Evolutionary conservation across 2,797 vertebrate genomes (phyloP), one percentile per base, ranked within the genome.

Genomic region (Xenentodon cancila): DNA sequence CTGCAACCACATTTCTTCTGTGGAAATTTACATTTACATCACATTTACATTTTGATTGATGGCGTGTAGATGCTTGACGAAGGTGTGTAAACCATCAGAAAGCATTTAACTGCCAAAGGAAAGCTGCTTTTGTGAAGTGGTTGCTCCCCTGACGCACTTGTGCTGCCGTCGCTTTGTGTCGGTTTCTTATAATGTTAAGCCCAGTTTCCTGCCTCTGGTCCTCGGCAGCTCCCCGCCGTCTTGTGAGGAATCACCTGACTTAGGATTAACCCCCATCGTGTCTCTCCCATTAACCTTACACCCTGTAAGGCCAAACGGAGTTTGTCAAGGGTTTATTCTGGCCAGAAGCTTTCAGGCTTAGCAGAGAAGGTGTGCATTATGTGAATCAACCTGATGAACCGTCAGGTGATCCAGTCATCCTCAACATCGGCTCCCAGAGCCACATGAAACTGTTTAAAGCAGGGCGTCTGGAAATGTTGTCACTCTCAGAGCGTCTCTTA

Each of bases 221-320:
- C 63, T 49, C 43, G 76, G 90, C 67, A 44, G 71, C 48, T 80
- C 53, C 71, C 73, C 85, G 80, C 63, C 73, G 84, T 84, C 94
- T 95, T 93, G 89, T 94, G 93, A 95, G 90, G 78, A 89, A 86
- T 92, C 95, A 94, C 91, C 92, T 95, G 93, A 93, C 48, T 55
- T 71, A 59, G 91, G 93, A 94, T 95, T 93, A 94, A 87, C 81
- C 76, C 54, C 73, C 47, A 64, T 58, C 27, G 49, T 66, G 53
- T 44, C 48, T 42, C 40, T 20, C 48, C 42, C 19, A 18, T 80
- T 84, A 75, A 81, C 70, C 72, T 72, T 62, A 7, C 56, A 67
- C 73, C 79, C 73, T 22, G 6, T 66, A 52, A 67, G 73, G 70
- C 64, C 69, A 47, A 74, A 79, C 69, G 47, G 9, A 69, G 59